Percentiles rank a stretch among this genome's conserved stretches.
phyloP scores from a whole-genome alignment of 1,140 invertebrate species.

The Brachionus rotundiformis region DNA sequence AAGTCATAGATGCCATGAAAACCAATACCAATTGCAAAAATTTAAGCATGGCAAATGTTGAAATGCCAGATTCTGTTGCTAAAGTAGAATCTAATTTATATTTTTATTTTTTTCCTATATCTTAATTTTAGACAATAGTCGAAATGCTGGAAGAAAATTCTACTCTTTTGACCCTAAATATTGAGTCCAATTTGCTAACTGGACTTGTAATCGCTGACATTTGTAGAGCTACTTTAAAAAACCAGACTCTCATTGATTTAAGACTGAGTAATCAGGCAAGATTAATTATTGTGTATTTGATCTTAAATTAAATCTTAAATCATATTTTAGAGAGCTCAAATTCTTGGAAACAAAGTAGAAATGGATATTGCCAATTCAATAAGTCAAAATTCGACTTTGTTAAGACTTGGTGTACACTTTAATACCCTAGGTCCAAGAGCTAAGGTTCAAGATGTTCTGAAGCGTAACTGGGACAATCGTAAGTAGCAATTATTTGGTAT shows the following conservation, averaged over 20 bases:
- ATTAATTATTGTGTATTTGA: background rate
- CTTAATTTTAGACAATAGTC: background rate
- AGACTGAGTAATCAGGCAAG: slow-evolving; percentile 89
- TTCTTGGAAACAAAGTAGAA: slow-evolving; percentile 94
- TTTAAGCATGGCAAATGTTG: slow-evolving; percentile 87
- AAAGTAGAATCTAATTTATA: slow-evolving; percentile 60
- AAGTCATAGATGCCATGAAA: slow-evolving; percentile 82
- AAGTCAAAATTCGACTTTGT: slow-evolving; percentile 84
- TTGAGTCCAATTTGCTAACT: slow-evolving; percentile 94
- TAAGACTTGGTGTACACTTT: slow-evolving; percentile 87
- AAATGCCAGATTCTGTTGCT: slow-evolving; percentile 83
- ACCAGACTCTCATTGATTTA: slow-evolving; percentile 85
- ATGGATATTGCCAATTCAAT: slow-evolving; percentile 92
- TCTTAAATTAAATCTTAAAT: background rate
- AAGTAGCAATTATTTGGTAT: background rate
- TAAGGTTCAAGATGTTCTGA: slow-evolving; percentile 84
- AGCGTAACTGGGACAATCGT: slow-evolving; percentile 85
- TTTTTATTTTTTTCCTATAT: background rate
- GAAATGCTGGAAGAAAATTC: slow-evolving; percentile 83
- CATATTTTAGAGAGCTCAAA: slow-evolving; percentile 76
- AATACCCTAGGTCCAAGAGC: slow-evolving; percentile 93
- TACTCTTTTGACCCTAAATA: slow-evolving; percentile 82
- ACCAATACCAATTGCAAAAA: slow-evolving; percentile 87
- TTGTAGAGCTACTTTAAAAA: slow-evolving; percentile 79
- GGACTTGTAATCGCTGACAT: slow-evolving; percentile 76